phyloP scores from a whole-genome alignment of 2,888 invertebrate species.

The Melinopterus prodromus region DNA sequence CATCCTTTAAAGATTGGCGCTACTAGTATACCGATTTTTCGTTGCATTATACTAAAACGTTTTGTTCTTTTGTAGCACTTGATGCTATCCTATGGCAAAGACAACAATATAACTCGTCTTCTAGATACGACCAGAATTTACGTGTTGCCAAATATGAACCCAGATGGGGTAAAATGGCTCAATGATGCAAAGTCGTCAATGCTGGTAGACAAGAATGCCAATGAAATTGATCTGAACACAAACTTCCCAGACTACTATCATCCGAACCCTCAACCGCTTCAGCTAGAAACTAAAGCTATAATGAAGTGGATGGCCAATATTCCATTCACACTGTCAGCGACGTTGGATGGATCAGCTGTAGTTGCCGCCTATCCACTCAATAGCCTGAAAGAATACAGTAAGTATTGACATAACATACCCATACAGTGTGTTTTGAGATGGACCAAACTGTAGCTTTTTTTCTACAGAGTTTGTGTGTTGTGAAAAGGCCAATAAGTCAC shows the following conservation, averaged over 20 bases:
- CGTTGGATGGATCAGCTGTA: conserved; percentile 70
- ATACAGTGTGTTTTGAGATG: neutral
- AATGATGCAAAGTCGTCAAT: conserved; percentile 35
- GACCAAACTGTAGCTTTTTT: neutral
- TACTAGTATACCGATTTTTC: neutral
- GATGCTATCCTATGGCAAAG: conserved; percentile 59
- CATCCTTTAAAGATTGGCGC: too few relatives aligned
- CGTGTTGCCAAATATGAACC: conserved; percentile 78
- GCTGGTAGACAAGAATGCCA: conserved; percentile 44
- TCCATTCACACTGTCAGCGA: conserved; percentile 70
- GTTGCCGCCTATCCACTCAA: conserved; percentile 78
- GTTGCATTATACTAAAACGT: neutral
- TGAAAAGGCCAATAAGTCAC: neutral
- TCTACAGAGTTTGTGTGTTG: neutral
- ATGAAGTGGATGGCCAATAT: conserved; percentile 66
- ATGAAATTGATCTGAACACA: conserved; percentile 63
- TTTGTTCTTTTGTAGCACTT: conserved; percentile 57
- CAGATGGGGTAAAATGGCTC: conserved; percentile 69
- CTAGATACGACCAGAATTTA: conserved; percentile 75
- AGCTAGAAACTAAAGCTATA: conserved; percentile 68
- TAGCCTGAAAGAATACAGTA: conserved; percentile 59
- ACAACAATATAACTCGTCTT: conserved; percentile 65
- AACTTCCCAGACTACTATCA: conserved; percentile 71
- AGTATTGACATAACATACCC: conserved; percentile 38
- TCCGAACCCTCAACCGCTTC: conserved; percentile 57